Conservation (phyloP, 2,797 vertebrate species). For the Balearica regulorum region DNA sequence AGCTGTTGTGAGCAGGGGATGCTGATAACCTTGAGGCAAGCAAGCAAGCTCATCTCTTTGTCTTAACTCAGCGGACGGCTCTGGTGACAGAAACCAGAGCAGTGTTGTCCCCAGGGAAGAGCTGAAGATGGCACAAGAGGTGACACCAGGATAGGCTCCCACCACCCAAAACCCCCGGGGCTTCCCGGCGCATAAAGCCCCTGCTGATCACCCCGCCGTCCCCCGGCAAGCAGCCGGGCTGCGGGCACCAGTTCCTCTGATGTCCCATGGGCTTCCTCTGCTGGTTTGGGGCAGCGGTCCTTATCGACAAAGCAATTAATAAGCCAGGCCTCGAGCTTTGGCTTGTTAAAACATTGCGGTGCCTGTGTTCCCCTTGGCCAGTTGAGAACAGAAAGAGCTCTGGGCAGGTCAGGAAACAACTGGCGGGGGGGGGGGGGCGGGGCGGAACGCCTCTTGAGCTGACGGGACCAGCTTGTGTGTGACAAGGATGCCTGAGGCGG, state of each 20-base stretch:
- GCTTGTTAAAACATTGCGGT: background rate
- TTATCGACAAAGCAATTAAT: background rate
- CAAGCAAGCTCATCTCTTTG: background rate
- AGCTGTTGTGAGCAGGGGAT: background rate
- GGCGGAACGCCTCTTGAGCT: background rate
- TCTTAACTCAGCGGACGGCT: background rate
- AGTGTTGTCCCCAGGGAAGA: background rate
- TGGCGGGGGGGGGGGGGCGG: too few relatives aligned
- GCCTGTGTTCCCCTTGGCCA: background rate
- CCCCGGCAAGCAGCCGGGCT: rapidly evolving
- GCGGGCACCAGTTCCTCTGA: background rate
- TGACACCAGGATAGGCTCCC: background rate
- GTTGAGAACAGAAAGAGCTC: background rate
- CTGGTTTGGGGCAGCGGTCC: background rate
- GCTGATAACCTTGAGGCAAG: background rate
- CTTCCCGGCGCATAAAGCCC: background rate
- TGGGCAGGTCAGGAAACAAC: background rate
- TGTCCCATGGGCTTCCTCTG: background rate
- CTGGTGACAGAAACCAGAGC: background rate
- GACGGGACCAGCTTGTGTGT: background rate
- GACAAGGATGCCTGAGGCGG: background rate
- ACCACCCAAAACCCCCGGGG: background rate
- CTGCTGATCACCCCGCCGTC: background rate
- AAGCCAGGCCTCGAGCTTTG: background rate
- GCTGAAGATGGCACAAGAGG: background rate